Base-by-base conservation (phyloP, 1,140 invertebrate genomes). In the Drosophila chauvacae region DNA sequence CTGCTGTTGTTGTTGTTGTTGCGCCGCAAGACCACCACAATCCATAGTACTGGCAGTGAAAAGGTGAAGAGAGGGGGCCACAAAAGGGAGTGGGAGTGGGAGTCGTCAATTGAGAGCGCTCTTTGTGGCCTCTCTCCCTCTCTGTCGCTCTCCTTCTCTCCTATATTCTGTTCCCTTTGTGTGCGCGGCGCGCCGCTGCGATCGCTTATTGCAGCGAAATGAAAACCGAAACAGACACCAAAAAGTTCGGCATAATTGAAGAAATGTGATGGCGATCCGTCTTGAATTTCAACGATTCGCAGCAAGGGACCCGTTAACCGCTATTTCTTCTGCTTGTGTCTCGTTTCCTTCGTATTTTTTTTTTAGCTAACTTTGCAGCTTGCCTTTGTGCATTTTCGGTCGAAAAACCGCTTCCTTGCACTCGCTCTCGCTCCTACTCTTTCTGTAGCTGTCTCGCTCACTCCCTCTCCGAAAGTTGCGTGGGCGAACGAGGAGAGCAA, bases 21-120 rank as follows among this genome's bases (percentile, higher is more conserved):
- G 83, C 64, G 84, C 84, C 76, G 84, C 84, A 70, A 87, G 69
- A 87, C 85, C 85, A 88, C 85, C 84, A 88, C 85, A 87, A 87
- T 87, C 84, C 84, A 87, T 87, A 88, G 80, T 87, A 84, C 65
- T 66, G 80, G 37, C 42, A 65, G 71, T 51, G 50, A 51, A 48
- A 44, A 60, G 39, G 50, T 45, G 42, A 44, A 61, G 51, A 42
- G 50, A 41, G 60, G 66, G 39, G 74, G 59, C 41, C 23, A 39
- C 53, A 59, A 62, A 58, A 65, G 68, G 60, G 37, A 45, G 61
- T 59, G 37, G 77, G 50, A 60, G 58, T 63, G 51, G 78, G 64
- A 69, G 76, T 69, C 53, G 64, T 71, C 45, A 56, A 68, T 68
- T 64, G 65, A 64, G 65, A 69, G 37, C 39, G 47, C 65, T 64